Percentiles rank a stretch among this genome's conserved stretches.
These are phyloP conservation scores for Callipepla squamata DNA, from an alignment of 2,113 vertebrate genomes.

Conservation along the genomic window DNA sequence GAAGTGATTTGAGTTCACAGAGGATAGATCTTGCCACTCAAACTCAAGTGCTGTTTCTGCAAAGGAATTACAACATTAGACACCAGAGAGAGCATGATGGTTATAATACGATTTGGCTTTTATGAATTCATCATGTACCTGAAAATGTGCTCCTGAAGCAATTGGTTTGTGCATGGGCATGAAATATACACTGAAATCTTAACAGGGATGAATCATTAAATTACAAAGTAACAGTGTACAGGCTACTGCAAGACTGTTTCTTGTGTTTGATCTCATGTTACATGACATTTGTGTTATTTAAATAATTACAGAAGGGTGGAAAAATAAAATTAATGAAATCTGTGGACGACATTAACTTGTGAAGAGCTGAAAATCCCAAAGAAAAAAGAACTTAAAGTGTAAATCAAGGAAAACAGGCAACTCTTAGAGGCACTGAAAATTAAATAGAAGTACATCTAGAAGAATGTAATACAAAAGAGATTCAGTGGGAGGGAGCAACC, in stretches of 20 bases:
- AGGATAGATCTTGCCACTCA: not conserved
- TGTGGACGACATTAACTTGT: not conserved
- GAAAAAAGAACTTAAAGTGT: not conserved
- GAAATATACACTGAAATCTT: not conserved
- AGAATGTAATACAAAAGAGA: not conserved
- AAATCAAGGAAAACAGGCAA: not conserved
- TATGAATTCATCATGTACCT: not conserved
- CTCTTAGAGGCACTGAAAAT: not conserved
- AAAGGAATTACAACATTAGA: not conserved
- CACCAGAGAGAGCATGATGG: not conserved
- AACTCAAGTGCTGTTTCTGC: not conserved
- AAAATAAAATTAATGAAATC: slow-evolving; percentile 2
- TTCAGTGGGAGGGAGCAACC: not conserved
- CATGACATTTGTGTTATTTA: not conserved
- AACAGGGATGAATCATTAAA: not conserved
- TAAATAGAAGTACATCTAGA: not conserved
- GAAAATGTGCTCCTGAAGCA: not conserved
- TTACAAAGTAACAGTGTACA: not conserved
- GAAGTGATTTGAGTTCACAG: not conserved
- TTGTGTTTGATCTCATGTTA: not conserved
- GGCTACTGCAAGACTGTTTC: not conserved
- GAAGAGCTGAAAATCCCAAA: not conserved
- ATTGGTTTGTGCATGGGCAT: not conserved
- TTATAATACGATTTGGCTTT: not conserved
- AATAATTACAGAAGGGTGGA: not conserved